Conservation (phyloP, 1,140 invertebrate species). For the Hylyphantes graminicola region DNA sequence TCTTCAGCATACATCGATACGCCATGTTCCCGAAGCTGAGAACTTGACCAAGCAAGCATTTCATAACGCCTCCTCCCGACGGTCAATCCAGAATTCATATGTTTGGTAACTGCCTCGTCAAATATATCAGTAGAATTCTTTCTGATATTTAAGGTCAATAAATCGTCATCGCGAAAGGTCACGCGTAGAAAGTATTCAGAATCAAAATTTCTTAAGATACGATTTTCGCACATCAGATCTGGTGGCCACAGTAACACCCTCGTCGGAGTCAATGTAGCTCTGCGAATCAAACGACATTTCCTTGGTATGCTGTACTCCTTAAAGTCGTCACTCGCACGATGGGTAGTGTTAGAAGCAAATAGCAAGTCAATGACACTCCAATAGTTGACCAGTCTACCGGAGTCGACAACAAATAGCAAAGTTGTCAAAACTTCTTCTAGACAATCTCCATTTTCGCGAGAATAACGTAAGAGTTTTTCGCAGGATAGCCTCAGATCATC, state of each 20-base stretch:
- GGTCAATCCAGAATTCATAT: slow-evolving; percentile 7
- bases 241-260: slow-evolving; percentile 53
- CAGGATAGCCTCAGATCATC: background rate
- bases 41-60: slow-evolving; percentile 56
- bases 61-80: slow-evolving; percentile 50
- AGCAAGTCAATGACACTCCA: slow-evolving; percentile 9
- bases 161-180: slow-evolving; percentile 60
- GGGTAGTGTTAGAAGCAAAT: background rate
- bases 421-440: slow-evolving; percentile 11
- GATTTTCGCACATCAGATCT: slow-evolving; percentile 54
- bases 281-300: slow-evolving; percentile 42
- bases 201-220: slow-evolving; percentile 56
- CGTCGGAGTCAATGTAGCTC: slow-evolving; percentile 59
- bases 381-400: slow-evolving; percentile 18
- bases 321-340: background rate
- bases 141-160: slow-evolving; percentile 36
- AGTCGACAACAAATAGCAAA: slow-evolving; percentile 16
- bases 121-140: background rate
- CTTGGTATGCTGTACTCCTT: background rate
- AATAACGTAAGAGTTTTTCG: background rate
- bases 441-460: background rate
- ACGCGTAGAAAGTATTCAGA: slow-evolving; percentile 59
- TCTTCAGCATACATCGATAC: slow-evolving; percentile 59
- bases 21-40: slow-evolving; percentile 56
- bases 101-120: background rate